These are phyloP conservation scores for Chinchilla lanigera DNA, from an alignment of 2,113 vertebrate genomes.

Conservation along the genomic window DNA sequence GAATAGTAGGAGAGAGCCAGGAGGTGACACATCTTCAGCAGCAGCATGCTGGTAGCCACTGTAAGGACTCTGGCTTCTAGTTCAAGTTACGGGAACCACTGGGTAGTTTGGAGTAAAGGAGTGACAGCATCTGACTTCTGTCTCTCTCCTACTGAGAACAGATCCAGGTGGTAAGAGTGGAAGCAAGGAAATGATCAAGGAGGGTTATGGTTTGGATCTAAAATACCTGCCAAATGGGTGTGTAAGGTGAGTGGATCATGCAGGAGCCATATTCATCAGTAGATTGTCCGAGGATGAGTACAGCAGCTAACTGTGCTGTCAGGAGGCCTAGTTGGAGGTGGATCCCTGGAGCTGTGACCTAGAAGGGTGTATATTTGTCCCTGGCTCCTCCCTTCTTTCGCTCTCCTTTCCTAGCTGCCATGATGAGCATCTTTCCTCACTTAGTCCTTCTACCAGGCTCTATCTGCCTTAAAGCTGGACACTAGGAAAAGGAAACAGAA, in stretches of 20 bases:
- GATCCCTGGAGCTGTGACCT: not conserved
- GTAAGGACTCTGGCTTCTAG: not conserved
- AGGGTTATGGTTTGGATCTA: not conserved
- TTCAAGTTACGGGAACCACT: not conserved
- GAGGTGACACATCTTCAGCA: not conserved
- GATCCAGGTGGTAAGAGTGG: not conserved
- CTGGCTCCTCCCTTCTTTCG: not conserved
- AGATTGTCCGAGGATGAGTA: not conserved
- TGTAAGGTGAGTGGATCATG: not conserved
- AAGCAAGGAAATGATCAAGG: not conserved
- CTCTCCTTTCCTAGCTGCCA: not conserved
- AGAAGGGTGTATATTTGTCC: not conserved
- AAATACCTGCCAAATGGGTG: not conserved
- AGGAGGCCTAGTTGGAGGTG: not conserved
- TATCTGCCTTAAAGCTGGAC: not conserved
- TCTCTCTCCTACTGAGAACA: not conserved
- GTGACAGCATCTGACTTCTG: not conserved
- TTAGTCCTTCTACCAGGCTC: not conserved
- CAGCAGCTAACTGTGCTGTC: not conserved
- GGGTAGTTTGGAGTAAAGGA: not conserved
- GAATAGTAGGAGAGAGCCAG: not conserved
- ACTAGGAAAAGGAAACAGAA: not conserved
- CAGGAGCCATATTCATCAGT: not conserved
- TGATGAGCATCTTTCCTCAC: not conserved
- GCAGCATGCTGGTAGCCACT: not conserved